phyloP scores from a whole-genome alignment of 2,797 vertebrate species.

The Gorsachius magnificus region DNA sequence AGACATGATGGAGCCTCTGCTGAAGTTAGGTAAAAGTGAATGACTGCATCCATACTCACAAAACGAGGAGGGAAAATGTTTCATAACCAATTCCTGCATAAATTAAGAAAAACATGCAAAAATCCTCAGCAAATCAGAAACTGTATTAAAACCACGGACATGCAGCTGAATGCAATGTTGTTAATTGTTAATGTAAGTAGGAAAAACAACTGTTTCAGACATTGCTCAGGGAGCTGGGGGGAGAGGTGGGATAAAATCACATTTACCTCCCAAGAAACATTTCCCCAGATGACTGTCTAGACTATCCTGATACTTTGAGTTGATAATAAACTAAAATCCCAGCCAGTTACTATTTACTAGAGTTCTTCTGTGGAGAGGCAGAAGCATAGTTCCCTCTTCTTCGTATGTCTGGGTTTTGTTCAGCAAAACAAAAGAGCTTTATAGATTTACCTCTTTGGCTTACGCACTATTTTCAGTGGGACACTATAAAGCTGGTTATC shows the following conservation, averaged over 20 bases:
- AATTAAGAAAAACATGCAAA: background rate
- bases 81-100: background rate
- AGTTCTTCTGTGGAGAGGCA: background rate
- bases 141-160: background rate
- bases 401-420: background rate
- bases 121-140: background rate
- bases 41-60: background rate
- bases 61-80: background rate
- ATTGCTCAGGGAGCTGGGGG: background rate
- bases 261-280: background rate
- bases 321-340: background rate
- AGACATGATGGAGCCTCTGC: accelerated
- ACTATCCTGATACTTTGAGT: background rate
- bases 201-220: background rate
- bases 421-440: background rate
- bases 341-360: background rate
- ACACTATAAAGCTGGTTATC: background rate
- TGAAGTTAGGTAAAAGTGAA: background rate
- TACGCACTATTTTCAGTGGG: background rate
- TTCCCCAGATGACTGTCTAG: background rate
- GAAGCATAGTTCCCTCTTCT: background rate
- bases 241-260: background rate
- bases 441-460: background rate
- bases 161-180: background rate
- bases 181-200: background rate